Evolutionary conservation across 1,140 invertebrate species (phyloP), one percentile per base, ranked within the genome.

Genomic region (Protaetia brevitarsis): DNA sequence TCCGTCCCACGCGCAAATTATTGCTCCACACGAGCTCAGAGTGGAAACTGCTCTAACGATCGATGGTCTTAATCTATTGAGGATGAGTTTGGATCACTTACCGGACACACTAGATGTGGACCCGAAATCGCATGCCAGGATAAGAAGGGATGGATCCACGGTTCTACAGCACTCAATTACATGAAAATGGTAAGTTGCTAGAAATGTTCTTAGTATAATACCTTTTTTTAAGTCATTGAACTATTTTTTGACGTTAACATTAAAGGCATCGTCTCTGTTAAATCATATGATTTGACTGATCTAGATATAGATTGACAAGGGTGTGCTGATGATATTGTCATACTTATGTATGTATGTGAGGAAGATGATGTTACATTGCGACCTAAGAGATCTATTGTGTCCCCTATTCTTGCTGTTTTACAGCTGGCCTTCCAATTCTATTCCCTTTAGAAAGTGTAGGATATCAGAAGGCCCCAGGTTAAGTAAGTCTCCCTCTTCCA

Each of bases 131-230:
- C 82, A 34, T 96, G 94, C 74, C 86, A 90, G 51, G 82, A 83
- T 37, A 79, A 81, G 45, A 80, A 88, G 30, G 86, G 85, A 34
- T 96, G 93, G 94, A 84, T 86, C 59, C 87, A 90, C 73, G 94
- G 95, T 26, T 88, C 87, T 67, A 92, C 87, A 71, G 80, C 96
- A 19, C 85, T 89, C 59, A 96, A 96, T 82, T 92, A 92, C 71
- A 90, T 96, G 82, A 91, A 92, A 83, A 87, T 89, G 76, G 94
- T 96, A 79, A 16, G 5, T 45, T 2, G 19, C 16, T 21, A n/a
- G 21, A 1, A 13, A 21, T 45, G n/a, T 3, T 19, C 4, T 7
- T 8, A 62, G 21, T 2, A 26, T 6, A 29, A 31, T 16, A 19
- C 31, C 2, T 8, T 31, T 5, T 28, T 28, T 64, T 23, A 13